A percentile compares a stretch with the other conserved stretches of the same genome.
These are phyloP conservation scores for Drosophila borealis DNA, from an alignment of 2,888 invertebrate genomes.

Conservation along the genomic window DNA sequence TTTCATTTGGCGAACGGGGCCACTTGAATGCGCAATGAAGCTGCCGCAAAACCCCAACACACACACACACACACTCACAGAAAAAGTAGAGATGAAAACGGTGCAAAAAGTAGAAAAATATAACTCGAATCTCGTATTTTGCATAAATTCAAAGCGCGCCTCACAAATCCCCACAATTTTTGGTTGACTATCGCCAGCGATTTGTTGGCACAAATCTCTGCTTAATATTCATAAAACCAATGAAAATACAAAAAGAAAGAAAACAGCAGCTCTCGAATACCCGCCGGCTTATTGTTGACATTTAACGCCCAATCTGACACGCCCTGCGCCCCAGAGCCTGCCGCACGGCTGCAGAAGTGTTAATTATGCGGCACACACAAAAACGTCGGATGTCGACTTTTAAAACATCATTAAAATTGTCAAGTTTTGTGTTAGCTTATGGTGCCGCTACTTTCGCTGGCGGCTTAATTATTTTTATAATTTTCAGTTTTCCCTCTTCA, in stretches of 20 bases:
- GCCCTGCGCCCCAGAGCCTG: conserved; percentile 1
- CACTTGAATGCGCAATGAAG: conserved; percentile 77
- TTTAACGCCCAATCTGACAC: conserved; percentile 25
- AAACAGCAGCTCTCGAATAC: conserved; percentile 33
- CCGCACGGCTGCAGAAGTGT: conserved; percentile 55
- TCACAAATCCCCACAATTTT: conserved; percentile 40
- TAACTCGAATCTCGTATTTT: conserved; percentile 41
- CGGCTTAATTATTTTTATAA: conserved; percentile 69
- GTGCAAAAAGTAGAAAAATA: conserved; percentile 18
- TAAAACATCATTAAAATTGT: conserved; percentile 68
- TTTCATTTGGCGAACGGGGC: conserved; percentile 71
- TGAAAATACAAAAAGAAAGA: conserved; percentile 2
- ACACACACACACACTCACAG: conserved; percentile 5
- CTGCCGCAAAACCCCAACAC: conserved; percentile 36
- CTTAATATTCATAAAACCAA: conserved; percentile 53
- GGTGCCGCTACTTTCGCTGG: conserved; percentile 28
- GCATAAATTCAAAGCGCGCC: conserved; percentile 53
- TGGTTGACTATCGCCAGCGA: conserved; percentile 48
- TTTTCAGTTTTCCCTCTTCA: conserved; percentile 32
- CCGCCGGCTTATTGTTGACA: conserved; percentile 58
- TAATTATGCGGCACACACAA: conserved; percentile 70
- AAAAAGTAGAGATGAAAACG: conserved; percentile 17
- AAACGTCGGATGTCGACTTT: conserved; percentile 52
- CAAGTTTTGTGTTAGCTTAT: conserved; percentile 46
- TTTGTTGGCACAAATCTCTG: conserved; percentile 56